Base-by-base conservation (phyloP, 2,113 vertebrate species). In the Lathamus discolor region DNA sequence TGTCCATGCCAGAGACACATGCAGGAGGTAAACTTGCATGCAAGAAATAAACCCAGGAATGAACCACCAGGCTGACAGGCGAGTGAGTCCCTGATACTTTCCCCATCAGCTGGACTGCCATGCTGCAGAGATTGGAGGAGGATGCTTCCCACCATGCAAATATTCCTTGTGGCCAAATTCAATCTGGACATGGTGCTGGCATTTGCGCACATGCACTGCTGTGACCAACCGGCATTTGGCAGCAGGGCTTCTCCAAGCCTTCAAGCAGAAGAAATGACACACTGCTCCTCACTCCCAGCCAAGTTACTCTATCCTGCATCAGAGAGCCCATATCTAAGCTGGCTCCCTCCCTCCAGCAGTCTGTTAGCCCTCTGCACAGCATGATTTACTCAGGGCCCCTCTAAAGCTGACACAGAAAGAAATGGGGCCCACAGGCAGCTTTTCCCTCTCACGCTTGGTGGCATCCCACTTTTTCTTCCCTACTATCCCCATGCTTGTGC, bases 151-250 rank as follows among this genome's bases (percentile, higher is more conserved):
- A 11, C n/a, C 25, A 6, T 0, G 1, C 54, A 9, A 28, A 43
- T 59, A 59, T 23, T 77, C 59, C n/a, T 67, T 1, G 3, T 69
- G 72, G 46, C 57, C 49, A 61, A 35, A 52, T 55, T 48, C 23
- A 43, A 0, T 28, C 79, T 11, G 12, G 39, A 67, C 68, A 16
- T 15, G 37, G 14, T 17, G 6, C 28, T 1, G 2, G 3, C 0
- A 1, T 49, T 39, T 39, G 41, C 54, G 41, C 54, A 28, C 17
- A 1, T 9, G 64, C 10, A 68, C 37, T 7, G 5, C 81, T 59
- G 83, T 49, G 92, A 41, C 76, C 25, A 52, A 5, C 31, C 0
- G 2, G 44, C 13, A n/a, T 35, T 18, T 67, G 46, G 57, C 67
- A 77, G 48, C 11, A 51, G 67, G 39, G 29, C 52, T 55, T 54